Evolutionary conservation across 2,797 vertebrate species (phyloP).

Genomic region (Acestrorhynchus altus): DNA sequence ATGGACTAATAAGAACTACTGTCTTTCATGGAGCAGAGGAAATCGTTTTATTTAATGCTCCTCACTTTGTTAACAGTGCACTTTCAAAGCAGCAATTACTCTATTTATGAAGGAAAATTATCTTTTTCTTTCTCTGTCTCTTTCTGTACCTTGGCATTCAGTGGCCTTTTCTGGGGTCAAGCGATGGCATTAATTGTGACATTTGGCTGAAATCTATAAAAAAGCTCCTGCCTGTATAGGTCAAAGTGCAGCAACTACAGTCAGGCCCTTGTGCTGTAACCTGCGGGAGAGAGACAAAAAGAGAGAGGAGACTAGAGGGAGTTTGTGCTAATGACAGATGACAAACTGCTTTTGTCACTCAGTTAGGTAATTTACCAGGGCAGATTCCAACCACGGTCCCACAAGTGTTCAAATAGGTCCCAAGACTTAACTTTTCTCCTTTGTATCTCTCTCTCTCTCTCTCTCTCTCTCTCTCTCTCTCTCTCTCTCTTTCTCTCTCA

Average conservation of each 20-base stretch:
- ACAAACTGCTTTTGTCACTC: conserved; percentile 11
- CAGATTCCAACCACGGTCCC: conserved; percentile 34
- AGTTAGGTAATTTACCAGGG: conserved; percentile 18
- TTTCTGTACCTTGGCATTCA: conserved; percentile 59
- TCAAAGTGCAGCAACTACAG: conserved; percentile 68
- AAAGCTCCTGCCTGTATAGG: conserved; percentile 61
- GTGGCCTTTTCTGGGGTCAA: conserved; percentile 62
- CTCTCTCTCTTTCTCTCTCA: not conserved
- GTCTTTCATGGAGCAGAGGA: conserved; percentile 29
- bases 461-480: not conserved
- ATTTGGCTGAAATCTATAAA: conserved; percentile 69
- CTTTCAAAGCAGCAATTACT: conserved; percentile 54
- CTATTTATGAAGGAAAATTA: conserved; percentile 55
- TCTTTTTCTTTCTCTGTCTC: conserved; percentile 46
- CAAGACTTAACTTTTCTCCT: not conserved
- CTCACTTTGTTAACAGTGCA: conserved; percentile 47
- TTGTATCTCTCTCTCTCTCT: not conserved
- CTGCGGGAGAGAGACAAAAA: conserved; percentile 17
- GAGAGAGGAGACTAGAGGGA: conserved; percentile 2
- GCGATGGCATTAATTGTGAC: conserved; percentile 72
- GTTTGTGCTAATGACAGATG: conserved; percentile 27
- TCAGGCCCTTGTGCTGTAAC: conserved; percentile 58
- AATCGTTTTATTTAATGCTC: conserved; percentile 57
- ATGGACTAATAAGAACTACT: conserved; percentile 43
- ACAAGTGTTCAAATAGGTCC: conserved; percentile 3